phyloP scores from a whole-genome alignment of 2,113 vertebrate species.

The Pachyramphus minor region DNA sequence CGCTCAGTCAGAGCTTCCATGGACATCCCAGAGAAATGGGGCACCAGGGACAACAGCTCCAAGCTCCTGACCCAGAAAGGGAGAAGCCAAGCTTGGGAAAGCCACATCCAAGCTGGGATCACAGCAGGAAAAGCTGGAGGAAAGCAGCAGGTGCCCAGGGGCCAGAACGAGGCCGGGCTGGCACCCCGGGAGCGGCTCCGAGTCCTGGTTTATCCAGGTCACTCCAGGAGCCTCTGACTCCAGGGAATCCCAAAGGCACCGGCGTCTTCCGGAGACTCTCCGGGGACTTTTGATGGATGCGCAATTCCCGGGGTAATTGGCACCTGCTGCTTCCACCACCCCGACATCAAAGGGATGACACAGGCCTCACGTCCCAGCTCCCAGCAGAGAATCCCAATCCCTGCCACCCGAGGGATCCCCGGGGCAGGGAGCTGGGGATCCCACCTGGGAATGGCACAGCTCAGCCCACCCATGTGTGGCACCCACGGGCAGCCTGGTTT shows the following conservation, averaged over 20 bases:
- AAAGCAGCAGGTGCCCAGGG: not conserved
- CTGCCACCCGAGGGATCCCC: not conserved
- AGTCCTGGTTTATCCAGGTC: not conserved
- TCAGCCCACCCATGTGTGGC: not conserved
- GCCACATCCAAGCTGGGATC: not conserved
- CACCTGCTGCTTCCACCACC: not conserved
- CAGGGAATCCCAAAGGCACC: not conserved
- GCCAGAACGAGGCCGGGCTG: not conserved
- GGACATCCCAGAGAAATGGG: not conserved
- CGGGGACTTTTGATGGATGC: not conserved
- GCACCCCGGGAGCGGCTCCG: accelerated
- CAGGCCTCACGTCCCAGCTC: not conserved
- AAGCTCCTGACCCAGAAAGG: not conserved
- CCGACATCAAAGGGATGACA: not conserved
- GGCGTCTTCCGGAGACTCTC: not conserved
- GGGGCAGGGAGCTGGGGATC: not conserved
- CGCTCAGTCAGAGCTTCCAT: not conserved
- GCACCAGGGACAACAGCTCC: not conserved
- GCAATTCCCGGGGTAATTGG: not conserved
- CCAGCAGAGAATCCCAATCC: not conserved
- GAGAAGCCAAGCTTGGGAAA: not conserved
- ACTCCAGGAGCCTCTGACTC: not conserved
- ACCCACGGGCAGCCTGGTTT: no score
- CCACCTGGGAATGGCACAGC: accelerated
- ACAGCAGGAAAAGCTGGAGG: not conserved